phyloP scores from a whole-genome alignment of 1,140 invertebrate species.

The Pygmarrhopalites habei region DNA sequence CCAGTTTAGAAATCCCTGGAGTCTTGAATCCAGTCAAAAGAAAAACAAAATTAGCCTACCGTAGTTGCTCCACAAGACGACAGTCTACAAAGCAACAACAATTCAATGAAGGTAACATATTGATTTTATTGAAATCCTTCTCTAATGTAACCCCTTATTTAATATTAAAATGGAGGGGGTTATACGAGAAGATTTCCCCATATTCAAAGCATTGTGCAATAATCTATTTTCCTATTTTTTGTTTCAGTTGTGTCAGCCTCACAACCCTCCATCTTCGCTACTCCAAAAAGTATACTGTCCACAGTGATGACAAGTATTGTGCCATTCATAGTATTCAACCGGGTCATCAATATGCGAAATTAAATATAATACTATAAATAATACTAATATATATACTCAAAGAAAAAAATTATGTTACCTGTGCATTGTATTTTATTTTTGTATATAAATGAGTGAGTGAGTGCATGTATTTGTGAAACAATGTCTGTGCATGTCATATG shows the following conservation, averaged over 20 bases:
- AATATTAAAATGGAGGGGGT: not conserved
- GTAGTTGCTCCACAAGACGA: constrained; percentile 58
- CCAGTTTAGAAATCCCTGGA: constrained; percentile 69
- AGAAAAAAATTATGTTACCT: no score
- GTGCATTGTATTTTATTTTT: no score
- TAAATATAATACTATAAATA: no score
- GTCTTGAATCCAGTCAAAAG: constrained; percentile 59
- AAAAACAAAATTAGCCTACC: constrained; percentile 60
- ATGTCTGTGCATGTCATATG: no score
- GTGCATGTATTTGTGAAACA: no score
- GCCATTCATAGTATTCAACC: not conserved
- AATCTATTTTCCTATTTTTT: constrained; percentile 3
- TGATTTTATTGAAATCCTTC: not conserved
- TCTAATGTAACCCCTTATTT: not conserved
- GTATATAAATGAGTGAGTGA: no score
- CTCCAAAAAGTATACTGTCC: not conserved
- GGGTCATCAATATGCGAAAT: not conserved
- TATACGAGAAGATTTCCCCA: not conserved
- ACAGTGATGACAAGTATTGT: not conserved
- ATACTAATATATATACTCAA: no score
- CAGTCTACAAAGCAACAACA: not conserved
- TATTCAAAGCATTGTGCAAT: not conserved
- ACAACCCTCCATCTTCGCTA: not conserved
- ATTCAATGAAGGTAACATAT: constrained; percentile 5
- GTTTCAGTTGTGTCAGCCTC: not conserved